Evolutionary conservation across 2,113 vertebrate species (phyloP).

Genomic region (Lepisosteus oculatus): DNA sequence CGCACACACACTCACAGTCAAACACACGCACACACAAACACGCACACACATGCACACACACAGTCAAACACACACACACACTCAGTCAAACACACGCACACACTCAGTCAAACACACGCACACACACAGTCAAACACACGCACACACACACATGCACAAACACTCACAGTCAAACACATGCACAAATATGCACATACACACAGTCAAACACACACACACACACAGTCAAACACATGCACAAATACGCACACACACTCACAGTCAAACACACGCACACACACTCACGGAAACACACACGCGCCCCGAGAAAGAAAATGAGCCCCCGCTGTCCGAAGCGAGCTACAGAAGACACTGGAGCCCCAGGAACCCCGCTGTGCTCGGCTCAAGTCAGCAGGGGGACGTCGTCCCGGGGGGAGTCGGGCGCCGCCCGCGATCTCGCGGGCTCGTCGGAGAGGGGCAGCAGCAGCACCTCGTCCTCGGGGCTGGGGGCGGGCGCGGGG

Average conservation of each 20-base stretch:
- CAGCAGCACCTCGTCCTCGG: conserved; percentile 81
- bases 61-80: background rate
- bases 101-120: no score
- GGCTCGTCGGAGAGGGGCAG: conserved; percentile 76
- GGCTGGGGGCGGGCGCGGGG: conserved; percentile 55
- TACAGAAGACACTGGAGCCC: conserved; percentile 65
- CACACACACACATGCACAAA: conserved; percentile 25
- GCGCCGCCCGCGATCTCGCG: conserved; percentile 12
- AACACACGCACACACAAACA: background rate
- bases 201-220: conserved; percentile 22
- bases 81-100: background rate
- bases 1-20: background rate
- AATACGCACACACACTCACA: conserved; percentile 26
- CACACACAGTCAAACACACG: no score
- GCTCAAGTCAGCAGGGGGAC: conserved; percentile 78
- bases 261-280: conserved; percentile 10
- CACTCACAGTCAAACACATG: background rate
- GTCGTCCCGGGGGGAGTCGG: conserved; percentile 62
- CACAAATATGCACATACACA: no score
- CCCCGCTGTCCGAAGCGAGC: conserved; percentile 43
- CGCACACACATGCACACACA: background rate
- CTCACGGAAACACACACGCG: background rate
- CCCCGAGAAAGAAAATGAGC: conserved; percentile 18
- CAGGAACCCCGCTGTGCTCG: conserved; percentile 28
- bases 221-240: conserved; percentile 35